Evolutionary conservation across 1,140 invertebrate species (phyloP), one percentile per base, ranked within the genome.

Genomic region (Brachionus angularis): DNA sequence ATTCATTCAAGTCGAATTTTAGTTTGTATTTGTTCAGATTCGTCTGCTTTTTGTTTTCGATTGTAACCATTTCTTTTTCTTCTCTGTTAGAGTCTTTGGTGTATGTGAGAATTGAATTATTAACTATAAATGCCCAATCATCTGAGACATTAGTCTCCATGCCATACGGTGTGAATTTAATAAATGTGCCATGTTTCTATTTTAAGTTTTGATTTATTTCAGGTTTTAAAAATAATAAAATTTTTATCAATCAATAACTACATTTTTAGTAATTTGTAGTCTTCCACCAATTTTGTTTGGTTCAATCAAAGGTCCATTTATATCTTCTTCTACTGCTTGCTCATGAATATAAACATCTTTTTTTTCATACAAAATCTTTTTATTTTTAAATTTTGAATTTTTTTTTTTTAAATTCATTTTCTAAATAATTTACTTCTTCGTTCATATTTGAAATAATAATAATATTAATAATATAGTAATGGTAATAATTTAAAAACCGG

Each of bases 1-100:
- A 74, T 72, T 83, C 82, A 61, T 78, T 58, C 1, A 84, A 73
- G 53, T 84, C 81, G 77, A 83, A 83, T 67, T 78, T 78, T 18
- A 83, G 74, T 53, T 79, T 78, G 58, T 80, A 78, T 61, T 79
- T 79, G 46, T 71, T 61, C 53, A 75, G 76, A 52, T 76, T 75
- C 23, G n/a, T n/a, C n/a, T n/a, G n/a, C n/a, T 75, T 73, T 72
- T 77, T 77, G 74, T 75, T 74, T 71, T 77, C 75, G 34, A 75
- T 67, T 10, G 42, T 50, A 33, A 27, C 33, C 21, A 25, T 33
- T 25, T 67, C 62, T 47, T 2, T 3, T 7, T 14, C 14, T 42
- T 7, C 34, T 47, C 33, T 50, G n/a, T 23, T 10, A 46, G 53
- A 36, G n/a, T 70, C 46, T 33, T 70, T 70, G 29, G 4, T 33